Evolutionary conservation across 2,797 vertebrate genomes (phyloP), one percentile per base, ranked within the genome.

Genomic region (Acropternis orthonyx): DNA sequence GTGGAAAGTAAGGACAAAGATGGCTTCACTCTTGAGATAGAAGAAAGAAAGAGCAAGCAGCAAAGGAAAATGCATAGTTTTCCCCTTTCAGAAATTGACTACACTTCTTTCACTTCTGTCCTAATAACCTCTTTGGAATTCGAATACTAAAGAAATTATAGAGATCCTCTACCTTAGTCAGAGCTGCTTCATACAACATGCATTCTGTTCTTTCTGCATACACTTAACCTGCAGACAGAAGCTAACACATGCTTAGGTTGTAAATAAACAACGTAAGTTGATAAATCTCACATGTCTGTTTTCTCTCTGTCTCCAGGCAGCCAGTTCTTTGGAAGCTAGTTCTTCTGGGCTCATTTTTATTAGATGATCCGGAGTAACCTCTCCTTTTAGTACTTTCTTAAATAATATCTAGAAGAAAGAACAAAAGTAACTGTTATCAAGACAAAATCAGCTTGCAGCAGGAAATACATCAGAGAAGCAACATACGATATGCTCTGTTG

Each of bases 261-360:
- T 24, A 84, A 71, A 21, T 48, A 68, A 75, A 80, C 41, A 75
- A 61, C 0, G 0, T 3, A 56, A 86, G 6, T 17, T 52, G 34
- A 77, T 43, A 88, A 95, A 80, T 96, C 98, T 99, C 98, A 99
- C 99, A 39, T 99, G 99, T 98, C 99, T 98, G 96, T 99, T 99
- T 97, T 99, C 99, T 96, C 99, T 98, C 96, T 98, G 98, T 97
- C 99, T 98, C 99, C 99, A 99, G 54, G 99, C 99, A 97, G 99
- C 99, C 96, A 99, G 95, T 89, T 99, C 99, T 97, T 99, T 99
- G 7, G 99, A 99, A 93, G 99, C 99, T 92, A 99, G 97, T 87
- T 99, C 99, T 97, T 99, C 99, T 3, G 99, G 99, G 96, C 99
- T 99, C 99, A 99, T 99, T 96, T 98, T 99, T 97, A 99, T 99